A percentile compares a stretch with the other conserved stretches of the same genome.
These are phyloP conservation scores for Gracilinanus agilis DNA, from an alignment of 2,113 vertebrate genomes.

Conservation along the genomic window DNA sequence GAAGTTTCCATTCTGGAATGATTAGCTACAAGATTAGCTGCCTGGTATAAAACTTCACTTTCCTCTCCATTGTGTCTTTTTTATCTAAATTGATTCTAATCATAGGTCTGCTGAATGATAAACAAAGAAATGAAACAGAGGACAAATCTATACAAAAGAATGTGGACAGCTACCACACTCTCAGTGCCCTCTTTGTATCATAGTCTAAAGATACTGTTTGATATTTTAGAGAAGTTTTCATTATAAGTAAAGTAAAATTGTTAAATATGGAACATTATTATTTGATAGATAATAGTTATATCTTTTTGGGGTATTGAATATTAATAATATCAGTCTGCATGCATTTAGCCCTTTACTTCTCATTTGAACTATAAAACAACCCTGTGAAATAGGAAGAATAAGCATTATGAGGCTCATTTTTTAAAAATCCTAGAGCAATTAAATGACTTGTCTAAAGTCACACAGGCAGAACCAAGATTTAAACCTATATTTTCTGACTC, in stretches of 20 bases:
- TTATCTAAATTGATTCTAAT: slow-evolving; percentile 12
- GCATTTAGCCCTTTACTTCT: background rate
- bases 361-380: background rate
- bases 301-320: background rate
- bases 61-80: background rate
- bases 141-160: background rate
- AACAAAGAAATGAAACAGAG: slow-evolving; percentile 6
- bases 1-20: slow-evolving; percentile 17
- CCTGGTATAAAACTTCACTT: background rate
- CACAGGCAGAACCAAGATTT: background rate
- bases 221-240: background rate
- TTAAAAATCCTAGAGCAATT: background rate
- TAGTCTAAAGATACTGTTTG: background rate
- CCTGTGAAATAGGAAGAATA: background rate
- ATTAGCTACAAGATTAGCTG: background rate
- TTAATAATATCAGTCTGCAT: background rate
- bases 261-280: background rate
- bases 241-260: background rate
- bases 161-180: background rate
- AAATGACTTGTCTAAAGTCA: background rate
- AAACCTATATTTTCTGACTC: background rate
- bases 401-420: background rate
- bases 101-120: background rate
- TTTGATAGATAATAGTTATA: background rate
- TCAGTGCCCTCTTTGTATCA: background rate